These are phyloP conservation scores for Chelon labrosus DNA, from an alignment of 2,797 vertebrate species.

Conservation along the genomic window DNA sequence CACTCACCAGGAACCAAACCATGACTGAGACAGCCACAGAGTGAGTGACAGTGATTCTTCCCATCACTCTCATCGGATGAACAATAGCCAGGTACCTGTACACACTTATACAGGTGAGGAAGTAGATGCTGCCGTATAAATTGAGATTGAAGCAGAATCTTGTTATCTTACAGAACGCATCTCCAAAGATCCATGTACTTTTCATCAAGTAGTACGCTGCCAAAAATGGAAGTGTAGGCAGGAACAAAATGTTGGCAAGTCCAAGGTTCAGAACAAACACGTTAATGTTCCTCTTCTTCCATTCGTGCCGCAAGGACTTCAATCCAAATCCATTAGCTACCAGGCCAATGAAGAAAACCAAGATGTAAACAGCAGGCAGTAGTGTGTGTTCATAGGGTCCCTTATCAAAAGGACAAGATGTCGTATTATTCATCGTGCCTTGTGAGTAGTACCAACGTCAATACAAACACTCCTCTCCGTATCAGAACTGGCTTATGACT, in stretches of 20 bases:
- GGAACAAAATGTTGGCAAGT: slow-evolving; percentile 85
- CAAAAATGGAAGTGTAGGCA: slow-evolving; percentile 86
- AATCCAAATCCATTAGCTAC: slow-evolving; percentile 9
- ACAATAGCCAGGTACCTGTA: slow-evolving; percentile 89
- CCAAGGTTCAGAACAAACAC: slow-evolving; percentile 86
- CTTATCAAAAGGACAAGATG: no score
- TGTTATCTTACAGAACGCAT: slow-evolving; percentile 82
- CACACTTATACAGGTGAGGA: slow-evolving; percentile 89
- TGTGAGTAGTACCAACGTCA: neutral
- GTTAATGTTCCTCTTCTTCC: slow-evolving; percentile 54
- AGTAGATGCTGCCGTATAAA: slow-evolving; percentile 88
- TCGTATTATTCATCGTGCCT: no score
- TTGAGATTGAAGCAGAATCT: slow-evolving; percentile 88
- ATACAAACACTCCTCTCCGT: neutral
- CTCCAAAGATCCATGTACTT: slow-evolving; percentile 83
- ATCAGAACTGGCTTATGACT: neutral
- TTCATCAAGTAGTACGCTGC: slow-evolving; percentile 78
- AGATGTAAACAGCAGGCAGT: slow-evolving; percentile 46
- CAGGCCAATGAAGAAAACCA: slow-evolving; percentile 13
- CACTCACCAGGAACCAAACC: slow-evolving; percentile 82
- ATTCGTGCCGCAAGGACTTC: slow-evolving; percentile 10
- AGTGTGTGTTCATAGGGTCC: no score
- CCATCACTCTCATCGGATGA: slow-evolving; percentile 81
- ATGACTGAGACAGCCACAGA: slow-evolving; percentile 52
- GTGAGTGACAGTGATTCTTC: slow-evolving; percentile 66